These are phyloP conservation scores for Aquatica leii DNA, from an alignment of 2,888 invertebrate species.

Conservation along the genomic window DNA sequence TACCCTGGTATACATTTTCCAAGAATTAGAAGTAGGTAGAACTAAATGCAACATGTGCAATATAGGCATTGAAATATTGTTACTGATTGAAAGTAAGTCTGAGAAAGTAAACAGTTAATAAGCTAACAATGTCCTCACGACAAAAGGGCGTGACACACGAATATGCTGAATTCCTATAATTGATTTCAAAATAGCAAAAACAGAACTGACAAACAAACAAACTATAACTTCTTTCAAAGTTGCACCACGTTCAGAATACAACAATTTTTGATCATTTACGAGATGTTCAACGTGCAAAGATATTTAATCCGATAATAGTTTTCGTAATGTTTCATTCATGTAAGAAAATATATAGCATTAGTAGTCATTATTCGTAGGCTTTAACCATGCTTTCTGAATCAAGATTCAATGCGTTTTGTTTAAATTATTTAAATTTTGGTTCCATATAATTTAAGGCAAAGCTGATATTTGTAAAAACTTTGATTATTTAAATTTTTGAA, in stretches of 20 bases:
- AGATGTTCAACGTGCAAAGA: no score
- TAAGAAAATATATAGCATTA: no score
- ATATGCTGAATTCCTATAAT: slow-evolving; percentile 51
- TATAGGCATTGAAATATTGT: slow-evolving; percentile 22
- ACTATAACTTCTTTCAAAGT: background rate
- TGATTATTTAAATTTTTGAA: no score
- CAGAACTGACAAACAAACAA: slow-evolving; percentile 31
- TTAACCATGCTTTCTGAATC: no score
- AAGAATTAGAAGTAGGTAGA: slow-evolving; percentile 18
- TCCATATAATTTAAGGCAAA: no score
- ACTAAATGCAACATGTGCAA: slow-evolving; percentile 19
- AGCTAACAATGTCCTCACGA: slow-evolving; percentile 54
- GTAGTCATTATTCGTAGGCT: no score
- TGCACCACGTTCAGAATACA: slow-evolving; percentile 10
- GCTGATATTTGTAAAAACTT: no score
- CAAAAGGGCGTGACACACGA: slow-evolving; percentile 54
- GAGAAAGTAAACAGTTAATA: slow-evolving; percentile 50
- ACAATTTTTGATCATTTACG: no score
- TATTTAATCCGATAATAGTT: no score
- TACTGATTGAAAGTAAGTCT: slow-evolving; percentile 51
- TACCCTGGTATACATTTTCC: slow-evolving; percentile 1
- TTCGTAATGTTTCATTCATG: no score
- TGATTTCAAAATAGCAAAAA: slow-evolving; percentile 50
- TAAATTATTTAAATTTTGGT: no score
- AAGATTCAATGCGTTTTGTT: no score